Base-by-base conservation (phyloP, 2,888 invertebrate species). In the Omphaloscelis lunosa region DNA sequence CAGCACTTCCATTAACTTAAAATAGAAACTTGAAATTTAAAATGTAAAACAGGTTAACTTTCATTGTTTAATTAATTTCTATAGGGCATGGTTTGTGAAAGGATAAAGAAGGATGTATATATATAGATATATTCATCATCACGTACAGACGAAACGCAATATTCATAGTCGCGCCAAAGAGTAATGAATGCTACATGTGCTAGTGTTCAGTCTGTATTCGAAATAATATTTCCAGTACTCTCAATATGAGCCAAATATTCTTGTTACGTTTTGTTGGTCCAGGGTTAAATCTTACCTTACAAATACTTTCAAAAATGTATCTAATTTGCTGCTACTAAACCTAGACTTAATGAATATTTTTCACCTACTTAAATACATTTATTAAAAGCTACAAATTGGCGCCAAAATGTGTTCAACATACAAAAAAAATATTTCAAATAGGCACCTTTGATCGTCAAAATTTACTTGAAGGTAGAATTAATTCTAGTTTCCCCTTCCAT, bases 21-120 rank as follows among this genome's bases (percentile, higher is more conserved):
- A 83, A 65, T 84, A 85, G 83, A 85, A 85, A 85, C 80, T 83
- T 69, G 83, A 63, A 71, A 80, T 80, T 85, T 85, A 77, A 84
- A 85, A 85, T 85, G 80, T 82, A 85, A 85, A 85, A 80, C 85
- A 66, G 83, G 62, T 20, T 71, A 73, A 67, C 77, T 85, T 85
- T 85, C 80, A 83, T 85, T 74, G 74, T 74, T 70, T 72, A 75
- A 84, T 84, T 72, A 75, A 78, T 81, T 81, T 81, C 62, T 66
- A 65, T 65, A n/a, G 58, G 62, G n/a, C 59, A 62, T 66, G 75
- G 51, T 45, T 79, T 73, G 39, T 73, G 34, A 66, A 84, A 68
- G 56, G 73, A 71, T 71, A 63, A 70, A 69, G 72, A 34, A 69
- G 70, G 72, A 72, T 79, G 59, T 62, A 62, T 76, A 27, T 62